Evolutionary conservation across 2,113 vertebrate genomes (phyloP).

Genomic region (Triplophysa dalaica): DNA sequence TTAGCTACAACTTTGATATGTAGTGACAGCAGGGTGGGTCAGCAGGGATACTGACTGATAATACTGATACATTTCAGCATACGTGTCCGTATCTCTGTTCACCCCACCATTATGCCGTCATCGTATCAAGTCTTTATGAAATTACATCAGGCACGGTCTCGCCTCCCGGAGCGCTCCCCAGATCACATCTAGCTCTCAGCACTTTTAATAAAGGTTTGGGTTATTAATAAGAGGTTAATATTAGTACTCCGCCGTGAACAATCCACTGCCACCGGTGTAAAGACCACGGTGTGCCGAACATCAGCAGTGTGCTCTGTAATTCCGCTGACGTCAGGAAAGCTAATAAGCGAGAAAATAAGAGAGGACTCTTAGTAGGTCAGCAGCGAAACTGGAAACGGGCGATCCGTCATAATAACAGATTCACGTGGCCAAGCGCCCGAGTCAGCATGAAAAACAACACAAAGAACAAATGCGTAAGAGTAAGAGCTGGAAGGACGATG

Average conservation of each 20-base stretch:
- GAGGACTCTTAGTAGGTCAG: conserved; percentile 67
- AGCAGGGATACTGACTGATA: neutral
- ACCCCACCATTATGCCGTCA: conserved; percentile 30
- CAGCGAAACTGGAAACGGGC: conserved; percentile 62
- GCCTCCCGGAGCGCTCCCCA: neutral
- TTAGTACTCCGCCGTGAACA: conserved; percentile 48
- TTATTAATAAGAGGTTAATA: conserved; percentile 56
- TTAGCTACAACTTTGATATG: too few relatives aligned
- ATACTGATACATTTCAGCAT: too few relatives aligned
- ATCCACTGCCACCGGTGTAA: conserved; percentile 5
- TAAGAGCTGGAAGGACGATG: neutral
- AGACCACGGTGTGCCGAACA: conserved; percentile 23
- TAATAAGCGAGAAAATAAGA: conserved; percentile 35
- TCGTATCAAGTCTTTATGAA: conserved; percentile 8
- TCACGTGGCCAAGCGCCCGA: conserved; percentile 56
- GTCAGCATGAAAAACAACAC: conserved; percentile 57
- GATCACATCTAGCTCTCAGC: conserved; percentile 44
- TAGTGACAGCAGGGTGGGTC: too few relatives aligned
- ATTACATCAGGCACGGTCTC: conserved; percentile 16
- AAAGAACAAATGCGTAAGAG: neutral
- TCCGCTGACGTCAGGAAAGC: conserved; percentile 43
- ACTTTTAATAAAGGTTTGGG: conserved; percentile 50
- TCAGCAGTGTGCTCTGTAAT: conserved; percentile 29
- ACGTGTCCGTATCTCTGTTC: too few relatives aligned
- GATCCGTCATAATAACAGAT: conserved; percentile 70